A percentile compares a stretch with the other conserved stretches of the same genome.
phyloP scores from a whole-genome alignment of 1,140 invertebrate genomes.

The Dendrolimus punctatus region DNA sequence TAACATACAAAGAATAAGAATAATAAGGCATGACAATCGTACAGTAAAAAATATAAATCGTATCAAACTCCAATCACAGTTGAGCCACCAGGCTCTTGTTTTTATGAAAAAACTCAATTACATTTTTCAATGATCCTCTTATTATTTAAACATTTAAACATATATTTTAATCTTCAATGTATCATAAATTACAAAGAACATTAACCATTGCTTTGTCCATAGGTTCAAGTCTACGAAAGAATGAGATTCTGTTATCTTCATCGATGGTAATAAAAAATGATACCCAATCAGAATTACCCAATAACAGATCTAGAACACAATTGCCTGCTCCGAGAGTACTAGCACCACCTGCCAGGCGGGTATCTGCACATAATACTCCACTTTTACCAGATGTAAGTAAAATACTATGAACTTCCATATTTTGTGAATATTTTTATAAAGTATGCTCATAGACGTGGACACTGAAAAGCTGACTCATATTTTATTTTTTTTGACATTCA shows the following conservation, averaged over 20 bases:
- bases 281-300: constrained; percentile 74
- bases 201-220: constrained; percentile 5
- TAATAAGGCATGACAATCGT: neutral
- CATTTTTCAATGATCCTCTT: too few relatives aligned
- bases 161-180: too few relatives aligned
- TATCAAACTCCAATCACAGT: too few relatives aligned
- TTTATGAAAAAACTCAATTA: too few relatives aligned
- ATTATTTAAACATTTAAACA: too few relatives aligned
- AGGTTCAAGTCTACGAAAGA: constrained; percentile 67
- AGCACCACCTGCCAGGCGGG: constrained; percentile 34
- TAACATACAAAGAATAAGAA: constrained; percentile 1
- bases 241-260: constrained; percentile 72
- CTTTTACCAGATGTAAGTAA: constrained; percentile 53
- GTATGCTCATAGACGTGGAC: neutral
- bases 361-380: constrained; percentile 54
- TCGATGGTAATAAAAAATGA: constrained; percentile 78
- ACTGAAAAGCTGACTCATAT: neutral
- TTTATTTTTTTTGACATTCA: too few relatives aligned
- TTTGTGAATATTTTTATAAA: neutral
- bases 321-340: constrained; percentile 44
- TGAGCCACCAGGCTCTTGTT: neutral
- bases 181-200: constrained; percentile 1
- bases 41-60: too few relatives aligned
- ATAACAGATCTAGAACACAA: constrained; percentile 45
- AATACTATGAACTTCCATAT: neutral